Percentiles rank a stretch among this genome's conserved stretches.
These are phyloP conservation scores for Idaea dimidiata DNA, from an alignment of 2,888 invertebrate species.

Conservation along the genomic window DNA sequence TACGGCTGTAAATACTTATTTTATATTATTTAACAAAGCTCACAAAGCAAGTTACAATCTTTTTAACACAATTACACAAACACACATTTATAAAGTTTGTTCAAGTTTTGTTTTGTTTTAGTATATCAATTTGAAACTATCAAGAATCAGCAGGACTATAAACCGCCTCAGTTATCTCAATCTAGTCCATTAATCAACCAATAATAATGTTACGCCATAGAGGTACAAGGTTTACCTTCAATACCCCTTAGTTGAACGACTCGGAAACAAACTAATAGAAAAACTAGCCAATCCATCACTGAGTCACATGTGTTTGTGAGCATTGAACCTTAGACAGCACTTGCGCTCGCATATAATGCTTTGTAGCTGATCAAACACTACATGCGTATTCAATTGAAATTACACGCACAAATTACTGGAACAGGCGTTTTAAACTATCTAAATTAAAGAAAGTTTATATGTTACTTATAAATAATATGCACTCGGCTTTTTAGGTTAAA, in stretches of 20 bases:
- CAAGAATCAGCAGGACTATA: conserved; percentile 40
- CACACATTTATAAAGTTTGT: no score
- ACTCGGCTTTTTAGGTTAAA: no score
- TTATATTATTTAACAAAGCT: no score
- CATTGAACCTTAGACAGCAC: conserved; percentile 56
- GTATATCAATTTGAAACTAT: no score
- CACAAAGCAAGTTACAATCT: no score
- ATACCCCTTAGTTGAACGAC: conserved; percentile 59
- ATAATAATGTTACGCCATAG: conserved; percentile 29
- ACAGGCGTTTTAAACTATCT: background rate
- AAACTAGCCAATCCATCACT: conserved; percentile 48
- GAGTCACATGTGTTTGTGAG: conserved; percentile 39
- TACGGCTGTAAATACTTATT: no score
- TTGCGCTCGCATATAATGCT: conserved; percentile 42
- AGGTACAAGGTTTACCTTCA: conserved; percentile 47
- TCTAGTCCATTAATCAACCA: conserved; percentile 70
- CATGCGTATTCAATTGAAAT: conserved; percentile 48
- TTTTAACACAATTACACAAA: no score
- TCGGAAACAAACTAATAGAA: conserved; percentile 46
- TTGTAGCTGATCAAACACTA: conserved; percentile 45
- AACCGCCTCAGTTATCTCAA: conserved; percentile 62
- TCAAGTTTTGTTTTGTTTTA: no score
- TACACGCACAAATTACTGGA: conserved; percentile 53
- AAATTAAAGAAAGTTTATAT: no score
- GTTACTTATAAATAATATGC: no score